These are phyloP conservation scores for Lasioglossum lativentre DNA, from an alignment of 2,888 invertebrate species.

Conservation along the genomic window DNA sequence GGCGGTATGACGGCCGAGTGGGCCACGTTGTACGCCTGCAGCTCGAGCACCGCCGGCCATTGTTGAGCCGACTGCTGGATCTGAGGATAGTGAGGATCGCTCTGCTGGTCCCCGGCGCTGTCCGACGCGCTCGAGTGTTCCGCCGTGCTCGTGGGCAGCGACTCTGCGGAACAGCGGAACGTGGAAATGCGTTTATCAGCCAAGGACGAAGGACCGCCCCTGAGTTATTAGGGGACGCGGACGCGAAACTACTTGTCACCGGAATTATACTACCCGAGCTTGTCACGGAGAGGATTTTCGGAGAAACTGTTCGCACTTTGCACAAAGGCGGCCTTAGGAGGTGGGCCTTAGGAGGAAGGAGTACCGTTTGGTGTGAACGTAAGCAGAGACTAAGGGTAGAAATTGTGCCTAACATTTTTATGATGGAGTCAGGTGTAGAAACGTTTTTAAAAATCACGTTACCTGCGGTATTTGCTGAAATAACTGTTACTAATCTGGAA, in stretches of 20 bases:
- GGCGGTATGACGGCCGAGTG: conserved; percentile 95
- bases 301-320: neutral
- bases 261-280: neutral
- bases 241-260: neutral
- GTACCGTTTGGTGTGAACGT: too few species aligned
- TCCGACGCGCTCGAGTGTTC: conserved; percentile 87
- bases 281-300: neutral
- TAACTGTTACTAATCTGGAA: too few species aligned
- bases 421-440: too few species aligned
- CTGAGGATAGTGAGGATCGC: conserved; percentile 86
- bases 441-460: too few species aligned
- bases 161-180: conserved; percentile 86
- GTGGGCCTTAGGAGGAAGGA: too few species aligned
- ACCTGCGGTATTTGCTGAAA: too few species aligned
- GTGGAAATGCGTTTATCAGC: neutral
- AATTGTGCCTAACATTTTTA: too few species aligned
- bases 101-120: conserved; percentile 86
- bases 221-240: neutral
- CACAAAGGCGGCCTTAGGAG: neutral
- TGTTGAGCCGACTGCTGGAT: conserved; percentile 91
- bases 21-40: conserved; percentile 93
- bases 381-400: too few species aligned
- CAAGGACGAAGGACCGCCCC: neutral
- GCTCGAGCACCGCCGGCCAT: conserved; percentile 91
- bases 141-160: conserved; percentile 89